A percentile compares a stretch with the other conserved stretches of the same genome.
These are phyloP conservation scores for Coccyzus lansbergi DNA, from an alignment of 2,797 vertebrate species.

Conservation along the genomic window DNA sequence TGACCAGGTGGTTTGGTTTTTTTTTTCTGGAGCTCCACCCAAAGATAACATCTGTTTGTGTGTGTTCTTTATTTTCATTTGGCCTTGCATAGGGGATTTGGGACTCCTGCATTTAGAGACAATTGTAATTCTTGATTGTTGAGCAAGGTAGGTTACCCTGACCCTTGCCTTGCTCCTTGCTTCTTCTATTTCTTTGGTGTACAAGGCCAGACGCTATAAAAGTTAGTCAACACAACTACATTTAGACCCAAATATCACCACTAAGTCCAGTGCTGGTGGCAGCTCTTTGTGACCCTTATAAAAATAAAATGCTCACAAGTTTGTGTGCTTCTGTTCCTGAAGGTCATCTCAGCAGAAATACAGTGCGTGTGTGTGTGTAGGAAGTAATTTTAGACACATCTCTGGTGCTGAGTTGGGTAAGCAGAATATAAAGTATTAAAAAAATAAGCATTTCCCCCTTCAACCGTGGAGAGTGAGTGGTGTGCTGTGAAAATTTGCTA, in stretches of 20 bases:
- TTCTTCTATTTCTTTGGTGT: neutral
- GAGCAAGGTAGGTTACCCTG: neutral
- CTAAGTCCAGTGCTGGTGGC: neutral
- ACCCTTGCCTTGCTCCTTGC: neutral
- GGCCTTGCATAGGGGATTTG: neutral
- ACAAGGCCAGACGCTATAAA: neutral
- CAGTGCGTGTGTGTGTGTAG: neutral
- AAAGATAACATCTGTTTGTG: neutral
- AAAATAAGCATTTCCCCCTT: neutral
- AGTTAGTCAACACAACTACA: neutral
- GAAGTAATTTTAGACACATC: neutral
- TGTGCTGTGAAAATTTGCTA: neutral
- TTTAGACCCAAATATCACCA: neutral
- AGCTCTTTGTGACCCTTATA: neutral
- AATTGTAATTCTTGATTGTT: neutral
- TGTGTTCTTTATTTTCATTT: neutral
- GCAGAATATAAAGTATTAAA: neutral
- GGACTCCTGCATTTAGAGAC: neutral
- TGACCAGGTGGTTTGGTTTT: rapidly evolving
- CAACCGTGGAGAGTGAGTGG: no score
- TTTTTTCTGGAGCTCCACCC: neutral
- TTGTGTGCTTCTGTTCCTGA: neutral
- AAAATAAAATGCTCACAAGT: neutral
- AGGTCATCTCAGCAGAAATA: neutral
- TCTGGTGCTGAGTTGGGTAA: neutral